These are phyloP conservation scores for Aulostomus chinensis DNA, from an alignment of 2,797 vertebrate species.

Conservation along the genomic window DNA sequence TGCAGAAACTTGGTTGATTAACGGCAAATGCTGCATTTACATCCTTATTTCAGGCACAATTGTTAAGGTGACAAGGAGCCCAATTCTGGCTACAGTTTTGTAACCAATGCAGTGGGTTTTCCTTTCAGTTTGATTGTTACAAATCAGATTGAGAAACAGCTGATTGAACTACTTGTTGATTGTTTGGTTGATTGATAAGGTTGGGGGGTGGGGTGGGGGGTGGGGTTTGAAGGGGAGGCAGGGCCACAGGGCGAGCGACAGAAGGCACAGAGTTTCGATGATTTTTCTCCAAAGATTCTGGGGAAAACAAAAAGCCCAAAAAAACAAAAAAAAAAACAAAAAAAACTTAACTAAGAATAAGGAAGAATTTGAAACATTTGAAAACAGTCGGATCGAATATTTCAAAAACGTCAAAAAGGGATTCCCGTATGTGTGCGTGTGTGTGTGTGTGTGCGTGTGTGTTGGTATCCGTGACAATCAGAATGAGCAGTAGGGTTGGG, in stretches of 20 bases:
- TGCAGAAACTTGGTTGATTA: conserved; percentile 37
- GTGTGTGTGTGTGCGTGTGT: conserved; percentile 49
- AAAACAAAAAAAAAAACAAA: not conserved
- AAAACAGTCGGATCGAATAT: conserved; percentile 39
- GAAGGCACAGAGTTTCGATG: conserved; percentile 79
- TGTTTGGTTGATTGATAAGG: conserved; percentile 53
- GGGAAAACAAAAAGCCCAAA: conserved; percentile 9
- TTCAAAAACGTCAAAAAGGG: conserved; percentile 41
- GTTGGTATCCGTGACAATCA: conserved; percentile 52
- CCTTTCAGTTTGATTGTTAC: conserved; percentile 71
- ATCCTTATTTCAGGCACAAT: conserved; percentile 77
- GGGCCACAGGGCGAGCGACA: conserved; percentile 58
- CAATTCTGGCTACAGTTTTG: conserved; percentile 23
- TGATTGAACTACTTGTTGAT: conserved; percentile 64
- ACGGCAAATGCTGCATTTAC: conserved; percentile 65
- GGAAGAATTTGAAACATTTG: conserved; percentile 62
- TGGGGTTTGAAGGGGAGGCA: conserved; percentile 21
- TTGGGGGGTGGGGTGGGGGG: not conserved
- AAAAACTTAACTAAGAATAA: conserved; percentile 17
- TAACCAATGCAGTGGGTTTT: conserved; percentile 37
- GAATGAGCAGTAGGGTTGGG: conserved; percentile 45
- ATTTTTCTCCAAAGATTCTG: conserved; percentile 49
- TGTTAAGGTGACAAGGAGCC: conserved; percentile 69
- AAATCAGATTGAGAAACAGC: conserved; percentile 63
- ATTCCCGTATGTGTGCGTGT: conserved; percentile 54